Base-by-base conservation (phyloP, 1,140 invertebrate species). In the Rhopalosiphum maidis region DNA sequence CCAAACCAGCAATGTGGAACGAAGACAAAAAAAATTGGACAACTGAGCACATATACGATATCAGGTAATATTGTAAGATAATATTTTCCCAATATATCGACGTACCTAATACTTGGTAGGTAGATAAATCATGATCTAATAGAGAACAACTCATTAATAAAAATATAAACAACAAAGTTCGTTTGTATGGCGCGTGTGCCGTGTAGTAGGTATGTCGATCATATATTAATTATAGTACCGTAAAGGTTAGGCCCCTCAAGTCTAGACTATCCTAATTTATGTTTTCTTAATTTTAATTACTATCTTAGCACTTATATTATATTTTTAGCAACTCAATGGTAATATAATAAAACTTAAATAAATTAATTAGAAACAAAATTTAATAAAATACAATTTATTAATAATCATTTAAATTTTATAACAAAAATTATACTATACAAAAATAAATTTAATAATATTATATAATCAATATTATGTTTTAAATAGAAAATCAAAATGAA, bases 1-100 rank as follows among this genome's bases (percentile, higher is more conserved):
- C 98, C 0, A 96, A 97, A 23, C 96, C 98, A 8, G 97, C 97
- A 30, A 96, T 97, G 93, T 98, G 98, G 98, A 96, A 97, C 93
- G 96, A 91, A 22, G 94, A 96, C 2, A 94, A 94, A 90, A 95
- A 95, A 83, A 94, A 95, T 21, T 98, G 98, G 98, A 97, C 97
- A 1, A 97, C 96, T 3, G 96, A 97, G 92, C 96, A 97, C 94
- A 96, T 98, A 3, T 97, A 98, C 94, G 98, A 98, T 94, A 96
- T 97, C 85, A 98, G 98, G 94, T 98, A 97, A 94, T 54, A 48
- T 11, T 85, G 11, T n/a, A 77, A n/a, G 23, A 77, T n/a, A 68
- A 1, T n/a, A 68, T 9, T 68, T 30, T 68, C 15, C 48, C 15
- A 51, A 46, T 46, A 0, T 46, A 46, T 46, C 46, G 46, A 46